These are phyloP conservation scores for Ornithoptera alexandrae DNA, from an alignment of 2,888 invertebrate species.

Conservation along the genomic window DNA sequence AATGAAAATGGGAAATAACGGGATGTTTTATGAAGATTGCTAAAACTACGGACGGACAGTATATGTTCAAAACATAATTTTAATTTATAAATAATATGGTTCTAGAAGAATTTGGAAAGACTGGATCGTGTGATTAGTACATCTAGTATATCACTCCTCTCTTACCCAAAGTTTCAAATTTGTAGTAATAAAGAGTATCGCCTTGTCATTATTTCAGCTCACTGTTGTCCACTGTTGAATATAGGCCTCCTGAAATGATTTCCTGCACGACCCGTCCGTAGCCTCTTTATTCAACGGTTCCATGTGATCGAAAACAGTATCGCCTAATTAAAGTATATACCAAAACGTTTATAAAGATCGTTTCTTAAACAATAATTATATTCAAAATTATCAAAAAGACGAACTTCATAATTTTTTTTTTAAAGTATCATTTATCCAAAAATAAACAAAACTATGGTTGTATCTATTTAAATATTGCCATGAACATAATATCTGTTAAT, in stretches of 20 bases:
- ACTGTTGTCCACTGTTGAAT: too few relatives aligned
- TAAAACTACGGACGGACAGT: slow-evolving; percentile 5
- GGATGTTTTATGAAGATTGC: slow-evolving; percentile 21
- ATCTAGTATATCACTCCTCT: slow-evolving; percentile 7
- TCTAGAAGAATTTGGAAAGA: slow-evolving; percentile 17
- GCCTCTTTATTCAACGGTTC: too few relatives aligned
- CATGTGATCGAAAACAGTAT: too few relatives aligned
- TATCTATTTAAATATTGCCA: slow-evolving; percentile 3
- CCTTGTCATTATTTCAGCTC: not conserved
- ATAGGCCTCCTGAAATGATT: too few relatives aligned
- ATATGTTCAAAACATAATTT: slow-evolving; percentile 5
- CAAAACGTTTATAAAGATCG: too few relatives aligned
- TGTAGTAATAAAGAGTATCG: slow-evolving; percentile 18
- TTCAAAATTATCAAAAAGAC: too few relatives aligned
- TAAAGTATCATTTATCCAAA: too few relatives aligned
- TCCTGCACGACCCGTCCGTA: too few relatives aligned
- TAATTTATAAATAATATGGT: slow-evolving; percentile 1
- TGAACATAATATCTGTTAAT: not conserved
- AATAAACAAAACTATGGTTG: too few relatives aligned
- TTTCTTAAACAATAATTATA: too few relatives aligned
- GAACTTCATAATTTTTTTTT: too few relatives aligned
- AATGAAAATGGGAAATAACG: slow-evolving; percentile 13
- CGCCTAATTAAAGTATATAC: too few relatives aligned
- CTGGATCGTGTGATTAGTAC: slow-evolving; percentile 25
- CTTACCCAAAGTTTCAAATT: slow-evolving; percentile 9